Base-by-base conservation (phyloP, 2,113 vertebrate genomes). In the Ondatra zibethicus region DNA sequence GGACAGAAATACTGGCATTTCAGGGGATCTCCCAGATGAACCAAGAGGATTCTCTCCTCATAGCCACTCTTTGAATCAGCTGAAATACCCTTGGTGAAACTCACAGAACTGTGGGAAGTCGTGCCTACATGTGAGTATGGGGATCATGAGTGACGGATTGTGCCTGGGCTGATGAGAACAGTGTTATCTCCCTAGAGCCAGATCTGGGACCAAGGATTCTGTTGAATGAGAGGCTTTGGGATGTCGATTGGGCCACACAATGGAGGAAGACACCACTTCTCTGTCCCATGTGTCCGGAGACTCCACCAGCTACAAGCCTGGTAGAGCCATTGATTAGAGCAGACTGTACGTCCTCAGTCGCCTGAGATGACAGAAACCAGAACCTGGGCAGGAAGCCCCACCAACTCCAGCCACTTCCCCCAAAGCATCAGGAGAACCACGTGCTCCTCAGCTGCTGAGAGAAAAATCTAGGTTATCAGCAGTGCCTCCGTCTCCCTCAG, bases 61-160 rank as follows among this genome's bases (percentile, higher is more conserved):
- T 52, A 91, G 21, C 68, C 16, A 23, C 0, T 0, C 2, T 33
- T 45, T 14, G 8, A 91, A 75, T 47, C 31, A 23, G 27, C 50
- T 68, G 66, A 42, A 55, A 77, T 70, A 5, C 0, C 39, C 45
- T 39, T 68, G n/a, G 63, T 4, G 3, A 19, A 19, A 25, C 12
- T 16, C 75, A 8, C 7, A 17, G 2, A 70, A 12, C 12, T 11
- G 2, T 7, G 58, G 1, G 16, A 31, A 36, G 45, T 10, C 8
- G 17, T 61, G 25, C 42, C 11, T 1, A 9, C 10, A 66, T 11
- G 16, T 3, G 9, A 21, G 3, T 17, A 7, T 0, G 11, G 36
- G 21, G 52, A 25, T 23, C 7, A 1, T 2, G 4, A 14, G 58
- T 3, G 0, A 19, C 8, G 55, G 12, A 6, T 6, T 36, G 12